Percentiles rank a stretch among this genome's conserved stretches.
Conservation (phyloP, 2,888 invertebrate genomes). For the Unio delphinus region DNA sequence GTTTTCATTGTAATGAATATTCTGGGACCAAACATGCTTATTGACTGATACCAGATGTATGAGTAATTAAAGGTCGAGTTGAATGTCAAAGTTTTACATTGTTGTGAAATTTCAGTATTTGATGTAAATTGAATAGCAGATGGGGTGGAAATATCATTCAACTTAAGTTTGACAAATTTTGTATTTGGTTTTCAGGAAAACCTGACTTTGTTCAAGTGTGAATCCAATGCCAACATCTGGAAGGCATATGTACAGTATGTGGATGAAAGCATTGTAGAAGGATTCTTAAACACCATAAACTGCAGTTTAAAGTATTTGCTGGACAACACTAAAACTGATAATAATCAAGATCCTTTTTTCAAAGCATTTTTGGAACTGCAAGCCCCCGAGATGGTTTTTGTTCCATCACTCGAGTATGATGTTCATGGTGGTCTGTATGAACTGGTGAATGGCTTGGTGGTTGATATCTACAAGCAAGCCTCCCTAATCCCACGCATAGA, state of each 20-base stretch:
- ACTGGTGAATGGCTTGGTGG: constrained; percentile 82
- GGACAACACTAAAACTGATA: constrained; percentile 88
- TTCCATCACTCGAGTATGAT: constrained; percentile 85
- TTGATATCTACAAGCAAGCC: constrained; percentile 87
- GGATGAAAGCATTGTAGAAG: constrained; percentile 86
- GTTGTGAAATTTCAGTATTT: too few species aligned
- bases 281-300: constrained; percentile 79
- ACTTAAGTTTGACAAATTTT: neutral
- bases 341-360: constrained; percentile 84
- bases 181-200: constrained; percentile 76
- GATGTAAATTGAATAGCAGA: too few species aligned
- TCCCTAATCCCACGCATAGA: constrained; percentile 81
- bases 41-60: too few species aligned
- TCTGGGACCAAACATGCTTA: too few species aligned
- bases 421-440: constrained; percentile 83
- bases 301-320: constrained; percentile 88
- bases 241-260: constrained; percentile 86
- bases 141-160: too few species aligned
- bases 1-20: too few species aligned
- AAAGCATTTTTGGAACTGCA: constrained; percentile 83
- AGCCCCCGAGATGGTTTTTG: constrained; percentile 87
- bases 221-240: constrained; percentile 81
- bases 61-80: too few species aligned
- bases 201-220: constrained; percentile 83
- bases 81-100: too few species aligned